Conservation (phyloP, 2,797 vertebrate species). For the Ctenosaura bakeri region DNA sequence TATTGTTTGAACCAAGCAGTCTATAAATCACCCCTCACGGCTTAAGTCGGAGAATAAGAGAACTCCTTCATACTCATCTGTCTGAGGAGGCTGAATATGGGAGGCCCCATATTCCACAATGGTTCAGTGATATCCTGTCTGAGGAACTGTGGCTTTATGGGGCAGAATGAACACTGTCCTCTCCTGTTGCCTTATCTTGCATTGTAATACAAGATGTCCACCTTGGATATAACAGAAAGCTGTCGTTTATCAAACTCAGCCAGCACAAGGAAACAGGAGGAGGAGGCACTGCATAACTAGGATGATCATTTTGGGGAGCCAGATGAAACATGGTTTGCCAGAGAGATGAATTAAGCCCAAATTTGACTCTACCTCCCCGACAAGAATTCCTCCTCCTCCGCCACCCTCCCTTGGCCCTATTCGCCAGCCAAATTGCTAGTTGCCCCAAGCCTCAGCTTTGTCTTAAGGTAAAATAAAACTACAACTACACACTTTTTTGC, state of each 20-base stretch:
- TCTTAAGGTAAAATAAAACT: slow-evolving; percentile 99
- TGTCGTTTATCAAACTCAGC: neutral
- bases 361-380: neutral
- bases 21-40: neutral
- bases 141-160: neutral
- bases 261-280: neutral
- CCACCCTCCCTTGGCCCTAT: rapidly evolving
- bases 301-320: neutral
- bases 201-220: neutral
- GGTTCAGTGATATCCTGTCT: neutral
- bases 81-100: neutral
- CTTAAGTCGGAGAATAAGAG: neutral
- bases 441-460: slow-evolving; percentile 94
- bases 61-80: neutral
- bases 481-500: slow-evolving; percentile 99
- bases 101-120: neutral
- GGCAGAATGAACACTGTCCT: neutral
- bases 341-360: neutral
- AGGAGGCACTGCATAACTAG: neutral
- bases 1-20: neutral
- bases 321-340: neutral
- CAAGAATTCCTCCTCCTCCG: rapidly evolving
- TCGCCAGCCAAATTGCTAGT: slow-evolving; percentile 80
- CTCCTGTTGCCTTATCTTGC: neutral
- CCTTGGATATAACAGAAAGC: neutral